Evolutionary conservation across 2,888 invertebrate species (phyloP).

Genomic region (Osedax frankpressi): DNA sequence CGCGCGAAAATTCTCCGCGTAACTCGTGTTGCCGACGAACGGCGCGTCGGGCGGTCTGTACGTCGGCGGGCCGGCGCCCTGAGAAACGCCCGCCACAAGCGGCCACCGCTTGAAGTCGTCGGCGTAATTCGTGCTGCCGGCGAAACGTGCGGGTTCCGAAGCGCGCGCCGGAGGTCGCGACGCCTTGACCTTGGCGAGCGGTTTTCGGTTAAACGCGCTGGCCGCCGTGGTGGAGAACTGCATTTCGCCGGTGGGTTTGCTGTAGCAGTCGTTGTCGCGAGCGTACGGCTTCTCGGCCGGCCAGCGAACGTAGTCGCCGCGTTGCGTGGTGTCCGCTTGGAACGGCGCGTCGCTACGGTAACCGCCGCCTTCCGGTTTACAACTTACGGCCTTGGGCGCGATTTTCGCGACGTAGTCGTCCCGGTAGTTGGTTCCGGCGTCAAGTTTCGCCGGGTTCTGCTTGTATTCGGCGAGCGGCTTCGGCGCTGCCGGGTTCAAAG

Average conservation of each 20-base stretch:
- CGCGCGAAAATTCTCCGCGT: constrained; percentile 37
- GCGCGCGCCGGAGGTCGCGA: constrained; percentile 19
- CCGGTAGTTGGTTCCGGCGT: constrained; percentile 37
- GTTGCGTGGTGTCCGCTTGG: constrained; percentile 40
- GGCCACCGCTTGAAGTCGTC: constrained; percentile 32
- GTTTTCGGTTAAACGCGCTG: constrained; percentile 33
- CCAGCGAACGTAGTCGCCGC: constrained; percentile 27
- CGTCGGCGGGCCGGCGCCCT: constrained; percentile 30
- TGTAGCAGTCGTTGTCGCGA: constrained; percentile 35
- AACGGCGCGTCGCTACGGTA: constrained; percentile 41
- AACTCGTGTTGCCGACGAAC: constrained; percentile 42
- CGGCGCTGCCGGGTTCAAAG: constrained; percentile 32
- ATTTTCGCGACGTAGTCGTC: constrained; percentile 33
- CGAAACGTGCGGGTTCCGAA: constrained; percentile 25
- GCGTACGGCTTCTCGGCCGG: constrained; percentile 33
- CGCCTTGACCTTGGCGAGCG: constrained; percentile 29
- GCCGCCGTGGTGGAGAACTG: constrained; percentile 39
- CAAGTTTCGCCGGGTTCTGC: constrained; percentile 35
- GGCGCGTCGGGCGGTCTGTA: constrained; percentile 40
- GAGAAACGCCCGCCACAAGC: constrained; percentile 27
- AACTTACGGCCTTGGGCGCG: constrained; percentile 31
- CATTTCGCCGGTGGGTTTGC: constrained; percentile 39
- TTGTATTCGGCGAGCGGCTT: constrained; percentile 34
- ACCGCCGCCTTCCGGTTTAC: constrained; percentile 38
- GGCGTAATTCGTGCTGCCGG: constrained; percentile 31